phyloP scores from a whole-genome alignment of 2,888 invertebrate species.

The Noctua comes region DNA sequence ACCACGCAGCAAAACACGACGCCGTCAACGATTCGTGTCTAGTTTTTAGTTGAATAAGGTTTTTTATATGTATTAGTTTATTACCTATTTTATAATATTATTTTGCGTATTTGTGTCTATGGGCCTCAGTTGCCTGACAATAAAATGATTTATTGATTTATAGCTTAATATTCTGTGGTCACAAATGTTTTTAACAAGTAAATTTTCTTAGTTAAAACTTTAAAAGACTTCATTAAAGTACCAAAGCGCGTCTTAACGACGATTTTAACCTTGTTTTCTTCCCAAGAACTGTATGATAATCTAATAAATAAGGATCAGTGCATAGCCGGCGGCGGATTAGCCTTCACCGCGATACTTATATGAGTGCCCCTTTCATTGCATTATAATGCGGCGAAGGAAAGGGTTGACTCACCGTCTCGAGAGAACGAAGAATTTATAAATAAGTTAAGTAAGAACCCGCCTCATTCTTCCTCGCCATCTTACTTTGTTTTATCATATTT shows the following conservation, averaged over 20 bases:
- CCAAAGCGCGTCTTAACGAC: not conserved
- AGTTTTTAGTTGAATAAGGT: no score
- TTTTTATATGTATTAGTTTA: no score
- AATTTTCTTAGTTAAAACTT: not conserved
- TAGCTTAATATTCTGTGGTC: not conserved
- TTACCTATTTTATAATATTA: no score
- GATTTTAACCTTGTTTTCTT: slow-evolving; percentile 29
- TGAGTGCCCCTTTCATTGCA: slow-evolving; percentile 90
- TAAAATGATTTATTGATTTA: no score
- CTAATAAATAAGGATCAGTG: slow-evolving; percentile 85
- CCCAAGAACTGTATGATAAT: slow-evolving; percentile 73
- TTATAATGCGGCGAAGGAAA: slow-evolving; percentile 80
- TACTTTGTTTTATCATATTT: slow-evolving; percentile 91
- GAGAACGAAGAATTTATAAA: slow-evolving; percentile 88
- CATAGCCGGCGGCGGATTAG: slow-evolving; percentile 84
- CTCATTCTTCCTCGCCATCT: slow-evolving; percentile 85
- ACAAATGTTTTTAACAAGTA: not conserved
- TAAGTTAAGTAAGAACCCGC: slow-evolving; percentile 87
- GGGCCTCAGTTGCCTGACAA: no score
- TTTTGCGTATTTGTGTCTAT: no score
- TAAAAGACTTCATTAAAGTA: not conserved
- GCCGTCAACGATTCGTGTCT: no score
- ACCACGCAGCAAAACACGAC: no score
- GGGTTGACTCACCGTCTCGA: slow-evolving; percentile 83
- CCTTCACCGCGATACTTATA: slow-evolving; percentile 89